Base-by-base conservation (phyloP, 92 coral and sea anemone genomes). In the Epizoanthus scotinus region DNA sequence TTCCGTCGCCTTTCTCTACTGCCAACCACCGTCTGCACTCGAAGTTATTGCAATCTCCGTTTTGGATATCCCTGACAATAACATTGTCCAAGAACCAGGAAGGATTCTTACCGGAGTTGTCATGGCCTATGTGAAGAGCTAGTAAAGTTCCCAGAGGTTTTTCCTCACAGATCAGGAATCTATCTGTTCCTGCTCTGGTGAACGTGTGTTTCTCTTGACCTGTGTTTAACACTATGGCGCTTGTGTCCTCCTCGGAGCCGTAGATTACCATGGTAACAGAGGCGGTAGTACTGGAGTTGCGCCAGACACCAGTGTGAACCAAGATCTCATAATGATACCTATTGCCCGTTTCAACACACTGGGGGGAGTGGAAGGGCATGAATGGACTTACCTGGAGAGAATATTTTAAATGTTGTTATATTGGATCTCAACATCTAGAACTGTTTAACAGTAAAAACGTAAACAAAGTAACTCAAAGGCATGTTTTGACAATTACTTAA, bases 11-110 rank as follows among this genome's bases (percentile, higher is more conserved):
- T 54, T 87, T 87, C 62, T 83, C 85, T 6, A 87, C 67, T 8
- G 91, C 91, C 7, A 87, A 84, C 91, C 91, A 87, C 36, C 91
- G 50, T 40, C 80, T 84, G n/a, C 77, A 36, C 13, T 71, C 58
- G 28, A 87, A 87, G 29, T 54, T 44, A 85, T 88, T 84, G 12
- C 63, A 68, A 25, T 78, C 88, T 8, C 75, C 70, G 25, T 55
- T 77, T 25, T 78, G 83, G 61, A 79, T 50, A 54, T 87, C 88
- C 40, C 59, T 53, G 19, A 87, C 73, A 58, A 68, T 61, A 6
- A 71, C 77, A 18, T 68, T 62, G 55, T 79, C 85, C 4, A 87
- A 70, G 61, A 87, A 87, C 91, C 91, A 87, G 8, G 86, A 67
- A 1, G 91, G 91, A 64, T 57, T 59, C 2, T 54, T 60, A 20